A percentile compares a stretch with the other conserved stretches of the same genome.
Evolutionary conservation across 1,140 invertebrate species (phyloP).

Genomic region (Magallana gigas): DNA sequence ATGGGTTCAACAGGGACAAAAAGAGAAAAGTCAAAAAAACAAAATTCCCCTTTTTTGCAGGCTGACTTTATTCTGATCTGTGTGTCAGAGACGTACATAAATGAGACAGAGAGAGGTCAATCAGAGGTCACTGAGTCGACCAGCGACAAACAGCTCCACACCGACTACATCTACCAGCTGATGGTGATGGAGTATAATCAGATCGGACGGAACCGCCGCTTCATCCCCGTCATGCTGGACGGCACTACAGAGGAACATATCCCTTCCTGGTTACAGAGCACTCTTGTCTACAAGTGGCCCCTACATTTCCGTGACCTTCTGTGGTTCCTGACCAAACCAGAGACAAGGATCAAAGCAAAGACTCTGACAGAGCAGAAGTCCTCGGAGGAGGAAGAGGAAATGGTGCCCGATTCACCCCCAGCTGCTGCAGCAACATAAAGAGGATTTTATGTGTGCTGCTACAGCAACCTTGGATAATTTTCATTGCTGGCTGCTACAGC

Average conservation of each 20-base stretch:
- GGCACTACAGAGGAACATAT: slow-evolving; percentile 40
- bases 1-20: too few species aligned
- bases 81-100: slow-evolving; percentile 60
- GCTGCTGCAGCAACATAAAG: slow-evolving; percentile 3
- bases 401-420: slow-evolving; percentile 6
- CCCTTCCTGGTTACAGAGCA: slow-evolving; percentile 60
- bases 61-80: slow-evolving; percentile 69
- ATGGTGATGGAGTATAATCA: slow-evolving; percentile 59
- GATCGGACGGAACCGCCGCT: slow-evolving; percentile 44
- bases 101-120: slow-evolving; percentile 52
- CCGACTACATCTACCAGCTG: slow-evolving; percentile 63
- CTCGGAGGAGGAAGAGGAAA: slow-evolving; percentile 7
- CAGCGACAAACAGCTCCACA: slow-evolving; percentile 53
- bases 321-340: slow-evolving; percentile 66
- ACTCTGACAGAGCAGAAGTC: background rate
- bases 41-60: slow-evolving; percentile 51
- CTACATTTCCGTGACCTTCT: slow-evolving; percentile 65
- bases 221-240: slow-evolving; percentile 64
- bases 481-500: too few species aligned
- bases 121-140: background rate
- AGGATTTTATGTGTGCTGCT: too few species aligned
- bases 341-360: slow-evolving; percentile 58
- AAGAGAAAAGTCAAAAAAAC: too few species aligned
- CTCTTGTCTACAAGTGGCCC: slow-evolving; percentile 62
- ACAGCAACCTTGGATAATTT: too few species aligned